phyloP scores from a whole-genome alignment of 2,113 vertebrate genomes.

The Cephalopterus ornatus region DNA sequence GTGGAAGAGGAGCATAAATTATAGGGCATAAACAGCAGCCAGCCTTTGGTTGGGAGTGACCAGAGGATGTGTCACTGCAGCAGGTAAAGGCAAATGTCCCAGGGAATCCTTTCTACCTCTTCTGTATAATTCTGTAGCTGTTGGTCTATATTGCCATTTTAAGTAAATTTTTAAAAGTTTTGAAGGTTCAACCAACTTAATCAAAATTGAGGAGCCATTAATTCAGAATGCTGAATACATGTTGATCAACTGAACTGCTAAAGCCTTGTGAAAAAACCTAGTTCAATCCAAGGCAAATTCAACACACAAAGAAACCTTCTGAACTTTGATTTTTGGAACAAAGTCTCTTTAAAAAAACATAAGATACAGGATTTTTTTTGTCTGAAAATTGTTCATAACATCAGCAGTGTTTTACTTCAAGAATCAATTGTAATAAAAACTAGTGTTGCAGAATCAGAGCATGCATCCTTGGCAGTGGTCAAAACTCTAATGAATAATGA shows the following conservation, averaged over 20 bases:
- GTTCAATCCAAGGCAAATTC: neutral
- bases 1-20: neutral
- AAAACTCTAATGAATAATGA: neutral
- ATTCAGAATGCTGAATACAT: neutral
- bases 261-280: neutral
- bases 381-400: neutral
- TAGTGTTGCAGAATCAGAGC: neutral
- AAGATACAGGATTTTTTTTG: neutral
- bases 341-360: neutral
- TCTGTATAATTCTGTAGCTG: neutral
- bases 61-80: neutral
- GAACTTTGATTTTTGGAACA: neutral
- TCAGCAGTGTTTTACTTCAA: neutral
- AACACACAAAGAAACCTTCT: neutral
- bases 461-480: neutral
- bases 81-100: neutral
- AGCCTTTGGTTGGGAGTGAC: neutral
- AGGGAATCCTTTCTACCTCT: neutral
- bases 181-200: neutral
- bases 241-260: neutral
- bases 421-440: neutral
- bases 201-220: neutral
- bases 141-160: neutral
- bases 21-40: neutral
- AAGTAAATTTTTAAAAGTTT: neutral